phyloP scores from a whole-genome alignment of 1,140 invertebrate species.

The Odontomachus brunneus region DNA sequence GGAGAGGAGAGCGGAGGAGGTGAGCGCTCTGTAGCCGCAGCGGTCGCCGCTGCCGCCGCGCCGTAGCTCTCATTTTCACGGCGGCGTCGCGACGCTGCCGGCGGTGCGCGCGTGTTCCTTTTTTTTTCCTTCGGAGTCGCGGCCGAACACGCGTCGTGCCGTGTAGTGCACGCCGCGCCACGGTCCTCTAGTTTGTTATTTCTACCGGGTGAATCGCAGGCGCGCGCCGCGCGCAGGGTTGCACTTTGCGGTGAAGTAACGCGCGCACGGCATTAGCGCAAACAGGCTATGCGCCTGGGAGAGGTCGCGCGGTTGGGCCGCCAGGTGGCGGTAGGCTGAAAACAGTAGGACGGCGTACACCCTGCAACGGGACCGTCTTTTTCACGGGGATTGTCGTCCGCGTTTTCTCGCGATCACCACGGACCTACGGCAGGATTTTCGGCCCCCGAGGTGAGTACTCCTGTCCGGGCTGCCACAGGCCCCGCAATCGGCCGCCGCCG shows the following conservation, averaged over 20 bases:
- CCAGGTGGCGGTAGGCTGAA: slow-evolving; percentile 79
- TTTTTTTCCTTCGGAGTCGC: neutral
- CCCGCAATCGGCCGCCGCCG: slow-evolving; percentile 27
- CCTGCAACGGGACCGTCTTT: slow-evolving; percentile 83
- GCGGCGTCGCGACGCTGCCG: neutral
- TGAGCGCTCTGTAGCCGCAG: slow-evolving; percentile 10
- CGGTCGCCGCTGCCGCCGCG: neutral
- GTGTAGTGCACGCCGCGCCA: neutral
- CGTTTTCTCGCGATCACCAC: slow-evolving; percentile 76
- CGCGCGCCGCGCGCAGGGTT: slow-evolving; percentile 43
- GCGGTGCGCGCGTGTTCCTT: neutral
- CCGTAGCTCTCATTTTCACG: slow-evolving; percentile 38
- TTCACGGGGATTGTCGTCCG: slow-evolving; percentile 78
- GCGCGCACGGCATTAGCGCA: slow-evolving; percentile 67
- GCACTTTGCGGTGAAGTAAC: slow-evolving; percentile 66
- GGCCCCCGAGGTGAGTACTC: slow-evolving; percentile 80
- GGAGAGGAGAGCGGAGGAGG: neutral
- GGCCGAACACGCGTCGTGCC: neutral
- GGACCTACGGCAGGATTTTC: slow-evolving; percentile 77
- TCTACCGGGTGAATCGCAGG: neutral
- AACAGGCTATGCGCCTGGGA: slow-evolving; percentile 77
- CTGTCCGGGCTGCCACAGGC: neutral
- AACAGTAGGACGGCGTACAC: slow-evolving; percentile 81
- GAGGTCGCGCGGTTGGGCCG: slow-evolving; percentile 67
- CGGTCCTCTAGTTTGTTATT: neutral